Evolutionary conservation across 2,113 vertebrate species (phyloP).

Genomic region (Orycteropus afer): DNA sequence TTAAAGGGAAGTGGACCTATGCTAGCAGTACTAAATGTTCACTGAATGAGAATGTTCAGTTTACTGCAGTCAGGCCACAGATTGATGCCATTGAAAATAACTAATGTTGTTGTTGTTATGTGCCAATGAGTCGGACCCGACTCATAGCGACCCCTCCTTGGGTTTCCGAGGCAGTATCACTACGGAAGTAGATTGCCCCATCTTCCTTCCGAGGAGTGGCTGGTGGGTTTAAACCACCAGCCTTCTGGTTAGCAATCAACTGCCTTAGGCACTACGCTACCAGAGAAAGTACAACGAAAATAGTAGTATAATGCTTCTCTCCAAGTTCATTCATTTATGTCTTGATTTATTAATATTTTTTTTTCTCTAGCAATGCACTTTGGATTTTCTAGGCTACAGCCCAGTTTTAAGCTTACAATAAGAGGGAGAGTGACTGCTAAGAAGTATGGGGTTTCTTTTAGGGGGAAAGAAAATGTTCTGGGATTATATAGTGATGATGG

Average conservation of each 20-base stretch:
- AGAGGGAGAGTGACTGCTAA: neutral
- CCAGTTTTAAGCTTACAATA: neutral
- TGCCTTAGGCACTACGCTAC: no score
- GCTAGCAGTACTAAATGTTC: slow-evolving; percentile 16
- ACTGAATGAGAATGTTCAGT: slow-evolving; percentile 38
- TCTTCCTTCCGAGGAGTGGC: no score
- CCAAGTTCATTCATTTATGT: slow-evolving; percentile 42
- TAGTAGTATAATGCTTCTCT: neutral
- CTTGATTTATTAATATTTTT: slow-evolving; percentile 38
- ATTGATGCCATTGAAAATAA: slow-evolving; percentile 39
- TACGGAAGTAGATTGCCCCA: no score
- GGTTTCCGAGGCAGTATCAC: no score
- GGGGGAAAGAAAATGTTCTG: slow-evolving; percentile 18
- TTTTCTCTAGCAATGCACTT: slow-evolving; percentile 22
- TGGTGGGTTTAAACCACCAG: no score
- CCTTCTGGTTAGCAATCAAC: no score
- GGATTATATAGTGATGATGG: neutral
- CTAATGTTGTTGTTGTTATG: no score
- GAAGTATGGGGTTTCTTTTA: slow-evolving; percentile 3
- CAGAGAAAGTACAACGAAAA: slow-evolving; percentile 36
- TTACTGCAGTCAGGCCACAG: neutral
- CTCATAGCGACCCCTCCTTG: no score
- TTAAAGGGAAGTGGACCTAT: neutral
- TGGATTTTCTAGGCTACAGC: slow-evolving; percentile 31
- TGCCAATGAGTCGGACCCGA: no score